A percentile compares a stretch with the other conserved stretches of the same genome.
Conservation (phyloP, 35 echinoderm and acorn worm species). For the Apostichopus californicus region DNA sequence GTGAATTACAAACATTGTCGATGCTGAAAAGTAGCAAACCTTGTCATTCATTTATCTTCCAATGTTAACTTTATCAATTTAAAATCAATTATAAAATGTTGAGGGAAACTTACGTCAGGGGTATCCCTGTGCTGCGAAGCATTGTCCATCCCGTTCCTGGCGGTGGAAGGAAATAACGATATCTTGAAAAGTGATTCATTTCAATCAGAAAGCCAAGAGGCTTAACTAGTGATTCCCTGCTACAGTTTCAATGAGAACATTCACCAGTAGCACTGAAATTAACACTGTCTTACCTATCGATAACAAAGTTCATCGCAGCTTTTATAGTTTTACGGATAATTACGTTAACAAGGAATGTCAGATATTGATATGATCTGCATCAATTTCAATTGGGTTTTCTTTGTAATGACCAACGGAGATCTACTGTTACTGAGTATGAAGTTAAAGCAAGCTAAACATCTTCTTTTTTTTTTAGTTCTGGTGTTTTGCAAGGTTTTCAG, state of each 20-base stretch:
- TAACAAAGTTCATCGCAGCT: background rate
- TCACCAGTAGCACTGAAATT: too few relatives aligned
- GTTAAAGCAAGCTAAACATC: background rate
- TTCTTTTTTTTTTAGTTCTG: background rate
- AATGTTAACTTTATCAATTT: too few relatives aligned
- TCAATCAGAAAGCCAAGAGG: too few relatives aligned
- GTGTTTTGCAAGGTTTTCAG: background rate
- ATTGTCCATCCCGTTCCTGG: slow-evolving; percentile 80
- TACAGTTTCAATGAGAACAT: too few relatives aligned
- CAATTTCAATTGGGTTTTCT: background rate
- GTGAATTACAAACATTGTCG: too few relatives aligned
- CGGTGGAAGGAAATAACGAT: background rate
- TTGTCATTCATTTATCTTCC: too few relatives aligned
- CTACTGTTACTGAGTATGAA: background rate
- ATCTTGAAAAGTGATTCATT: too few relatives aligned
- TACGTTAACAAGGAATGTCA: background rate
- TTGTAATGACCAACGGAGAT: background rate
- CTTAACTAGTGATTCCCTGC: too few relatives aligned
- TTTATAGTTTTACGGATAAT: background rate
- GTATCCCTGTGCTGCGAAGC: slow-evolving; percentile 74
- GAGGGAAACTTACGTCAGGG: slow-evolving; percentile 61
- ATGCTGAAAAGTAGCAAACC: too few relatives aligned
- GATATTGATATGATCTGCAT: background rate
- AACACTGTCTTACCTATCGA: background rate
- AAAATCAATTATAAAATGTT: too few relatives aligned